phyloP scores from a whole-genome alignment of 1,140 invertebrate genomes.

The Brachystomella parvula region DNA sequence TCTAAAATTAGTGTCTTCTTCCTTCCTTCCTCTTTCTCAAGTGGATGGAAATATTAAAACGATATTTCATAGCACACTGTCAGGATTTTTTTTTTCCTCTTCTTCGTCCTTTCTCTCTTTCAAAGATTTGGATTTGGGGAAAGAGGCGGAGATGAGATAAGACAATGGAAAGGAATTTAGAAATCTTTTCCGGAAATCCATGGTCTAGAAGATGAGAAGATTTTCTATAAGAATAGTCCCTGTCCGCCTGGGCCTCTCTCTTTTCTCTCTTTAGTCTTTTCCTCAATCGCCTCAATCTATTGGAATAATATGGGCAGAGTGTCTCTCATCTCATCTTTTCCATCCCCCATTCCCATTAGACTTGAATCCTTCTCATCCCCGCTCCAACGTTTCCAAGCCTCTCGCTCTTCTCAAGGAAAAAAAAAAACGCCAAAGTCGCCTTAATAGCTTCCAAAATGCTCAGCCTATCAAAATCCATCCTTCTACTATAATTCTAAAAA shows the following conservation, averaged over 20 bases:
- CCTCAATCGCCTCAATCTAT: constrained; percentile 11
- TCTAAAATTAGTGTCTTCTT: background rate
- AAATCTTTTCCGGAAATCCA: too few species aligned
- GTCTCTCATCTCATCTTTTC: constrained; percentile 5
- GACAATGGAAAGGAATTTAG: background rate
- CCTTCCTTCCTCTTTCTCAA: background rate
- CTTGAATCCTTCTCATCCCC: too few species aligned
- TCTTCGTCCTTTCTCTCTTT: background rate
- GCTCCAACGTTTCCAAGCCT: too few species aligned
- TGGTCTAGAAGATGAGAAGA: background rate
- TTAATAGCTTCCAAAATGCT: constrained; percentile 3
- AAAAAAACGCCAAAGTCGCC: background rate
- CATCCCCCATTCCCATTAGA: background rate
- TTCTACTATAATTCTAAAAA: too few species aligned
- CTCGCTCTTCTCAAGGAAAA: background rate
- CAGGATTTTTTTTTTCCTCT: constrained; percentile 4
- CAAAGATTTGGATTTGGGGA: background rate
- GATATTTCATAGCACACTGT: constrained; percentile 5
- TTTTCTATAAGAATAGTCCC: background rate
- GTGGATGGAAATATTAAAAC: constrained; percentile 5
- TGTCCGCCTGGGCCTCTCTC: too few species aligned
- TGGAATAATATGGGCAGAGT: constrained; percentile 9
- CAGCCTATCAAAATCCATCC: constrained; percentile 2
- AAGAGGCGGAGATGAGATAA: background rate
- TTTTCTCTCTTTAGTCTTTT: background rate